Conservation (phyloP, 2,113 vertebrate genomes). For the Vidua chalybeata region DNA sequence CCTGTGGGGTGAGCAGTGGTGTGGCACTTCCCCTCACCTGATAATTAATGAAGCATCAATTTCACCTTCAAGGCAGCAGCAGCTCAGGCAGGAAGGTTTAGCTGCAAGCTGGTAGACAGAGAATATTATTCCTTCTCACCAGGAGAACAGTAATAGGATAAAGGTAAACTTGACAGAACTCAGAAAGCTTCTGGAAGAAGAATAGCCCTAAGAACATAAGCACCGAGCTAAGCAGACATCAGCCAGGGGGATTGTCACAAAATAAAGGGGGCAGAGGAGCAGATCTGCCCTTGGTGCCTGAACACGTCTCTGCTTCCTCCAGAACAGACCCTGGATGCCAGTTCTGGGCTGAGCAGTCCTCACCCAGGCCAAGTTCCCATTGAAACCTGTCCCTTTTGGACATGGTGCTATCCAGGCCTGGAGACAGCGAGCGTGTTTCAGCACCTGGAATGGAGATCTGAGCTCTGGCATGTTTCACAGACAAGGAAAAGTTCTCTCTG, state of each 20-base stretch:
- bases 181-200: not conserved
- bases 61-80: not conserved
- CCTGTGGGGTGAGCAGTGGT: not conserved
- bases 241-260: not conserved
- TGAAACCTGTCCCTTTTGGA: not conserved
- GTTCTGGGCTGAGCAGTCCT: not conserved
- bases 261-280: not conserved
- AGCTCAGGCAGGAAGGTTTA: not conserved
- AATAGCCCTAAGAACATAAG: not conserved
- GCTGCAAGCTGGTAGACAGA: not conserved
- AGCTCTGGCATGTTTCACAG: not conserved
- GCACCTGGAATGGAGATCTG: not conserved
- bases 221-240: not conserved
- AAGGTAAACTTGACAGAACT: not conserved
- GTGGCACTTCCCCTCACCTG: not conserved
- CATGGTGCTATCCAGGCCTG: fast-evolving
- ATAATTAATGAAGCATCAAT: not conserved
- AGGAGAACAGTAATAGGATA: not conserved
- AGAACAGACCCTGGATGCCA: fast-evolving
- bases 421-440: fast-evolving
- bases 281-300: not conserved
- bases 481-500: not conserved
- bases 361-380: not conserved
- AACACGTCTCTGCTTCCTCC: not conserved
- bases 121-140: not conserved